A percentile compares a stretch with the other conserved stretches of the same genome.
Conservation (phyloP, 2,888 invertebrate genomes). For the Amitus sp. region DNA sequence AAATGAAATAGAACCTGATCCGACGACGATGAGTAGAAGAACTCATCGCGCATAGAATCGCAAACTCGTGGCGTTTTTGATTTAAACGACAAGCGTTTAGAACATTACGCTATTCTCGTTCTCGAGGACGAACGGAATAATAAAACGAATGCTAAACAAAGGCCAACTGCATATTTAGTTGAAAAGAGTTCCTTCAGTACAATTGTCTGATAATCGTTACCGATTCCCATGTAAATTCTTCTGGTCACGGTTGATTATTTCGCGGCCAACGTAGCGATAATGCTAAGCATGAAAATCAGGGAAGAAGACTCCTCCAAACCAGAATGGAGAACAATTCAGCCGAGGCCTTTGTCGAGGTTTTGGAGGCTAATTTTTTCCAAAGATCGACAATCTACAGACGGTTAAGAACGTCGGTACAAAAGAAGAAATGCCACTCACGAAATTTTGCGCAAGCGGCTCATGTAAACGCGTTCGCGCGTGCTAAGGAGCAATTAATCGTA, state of each 20-base stretch:
- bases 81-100: constrained; percentile 3
- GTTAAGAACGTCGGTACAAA: constrained; percentile 26
- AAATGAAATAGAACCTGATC: no score
- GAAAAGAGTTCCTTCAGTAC: neutral
- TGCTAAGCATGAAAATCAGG: no score
- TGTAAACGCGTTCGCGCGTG: constrained; percentile 34
- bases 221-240: neutral
- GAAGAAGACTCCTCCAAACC: no score
- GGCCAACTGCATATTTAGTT: neutral
- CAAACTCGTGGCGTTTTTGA: neutral
- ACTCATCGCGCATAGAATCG: neutral
- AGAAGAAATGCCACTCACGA: constrained; percentile 23
- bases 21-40: no score
- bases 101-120: neutral
- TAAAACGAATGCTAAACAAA: neutral
- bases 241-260: neutral
- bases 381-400: constrained; percentile 7
- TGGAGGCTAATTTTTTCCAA: no score
- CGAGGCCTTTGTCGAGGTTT: neutral
- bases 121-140: neutral
- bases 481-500: constrained; percentile 25
- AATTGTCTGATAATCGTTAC: neutral
- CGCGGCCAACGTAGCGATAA: no score
- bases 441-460: constrained; percentile 30
- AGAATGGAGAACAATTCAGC: neutral